Conservation (phyloP, 2,113 vertebrate genomes). For the Leptosomus discolor region DNA sequence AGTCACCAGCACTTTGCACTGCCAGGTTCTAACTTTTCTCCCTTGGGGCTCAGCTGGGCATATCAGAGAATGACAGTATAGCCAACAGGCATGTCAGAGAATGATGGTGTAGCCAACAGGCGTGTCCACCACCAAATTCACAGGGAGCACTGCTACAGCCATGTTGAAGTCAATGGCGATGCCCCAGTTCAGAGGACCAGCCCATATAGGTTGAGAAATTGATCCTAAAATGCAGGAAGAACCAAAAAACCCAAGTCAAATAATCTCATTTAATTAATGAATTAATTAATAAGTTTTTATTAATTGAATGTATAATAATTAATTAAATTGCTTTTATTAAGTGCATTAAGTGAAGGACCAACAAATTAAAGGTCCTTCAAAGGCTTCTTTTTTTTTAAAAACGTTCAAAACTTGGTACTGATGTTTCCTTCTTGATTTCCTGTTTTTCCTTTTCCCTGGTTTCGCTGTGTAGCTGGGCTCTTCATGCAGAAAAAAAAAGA, state of each 20-base stretch:
- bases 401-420: slow-evolving; percentile 20
- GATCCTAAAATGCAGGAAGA: background rate
- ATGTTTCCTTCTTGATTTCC: background rate
- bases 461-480: slow-evolving; percentile 44
- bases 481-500: slow-evolving; percentile 56
- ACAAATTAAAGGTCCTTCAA: background rate
- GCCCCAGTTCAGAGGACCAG: background rate
- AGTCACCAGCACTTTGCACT: background rate
- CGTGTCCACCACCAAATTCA: background rate
- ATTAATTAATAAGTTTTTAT: too few relatives aligned
- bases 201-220: background rate
- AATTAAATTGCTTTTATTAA: too few relatives aligned
- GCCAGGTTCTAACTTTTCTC: background rate
- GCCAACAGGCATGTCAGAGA: background rate
- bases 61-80: too few relatives aligned
- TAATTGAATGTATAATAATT: too few relatives aligned
- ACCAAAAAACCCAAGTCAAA: background rate
- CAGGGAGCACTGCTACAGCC: background rate
- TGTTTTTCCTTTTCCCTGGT: background rate
- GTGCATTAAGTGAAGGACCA: too few relatives aligned
- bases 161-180: background rate
- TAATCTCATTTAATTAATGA: too few relatives aligned
- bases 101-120: background rate
- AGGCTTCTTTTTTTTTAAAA: background rate
- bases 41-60: background rate